These are phyloP conservation scores for Gerris buenoi DNA, from an alignment of 1,140 invertebrate species.

Conservation along the genomic window DNA sequence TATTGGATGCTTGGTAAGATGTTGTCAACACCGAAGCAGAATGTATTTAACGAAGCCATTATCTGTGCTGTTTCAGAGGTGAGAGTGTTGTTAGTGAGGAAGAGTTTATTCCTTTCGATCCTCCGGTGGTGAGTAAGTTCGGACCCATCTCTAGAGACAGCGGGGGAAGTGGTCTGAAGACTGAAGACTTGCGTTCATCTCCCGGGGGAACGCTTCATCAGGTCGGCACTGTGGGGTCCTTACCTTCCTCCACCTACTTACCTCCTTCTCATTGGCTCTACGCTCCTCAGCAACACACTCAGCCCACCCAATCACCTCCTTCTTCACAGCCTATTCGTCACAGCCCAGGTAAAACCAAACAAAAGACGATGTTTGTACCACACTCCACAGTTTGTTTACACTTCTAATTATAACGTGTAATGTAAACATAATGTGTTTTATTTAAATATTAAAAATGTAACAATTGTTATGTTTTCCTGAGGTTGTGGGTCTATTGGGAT, in stretches of 20 bases:
- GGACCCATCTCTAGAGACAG: constrained; percentile 58
- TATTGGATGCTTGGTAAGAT: too few species aligned
- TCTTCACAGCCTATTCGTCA: too few species aligned
- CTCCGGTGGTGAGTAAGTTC: constrained; percentile 53
- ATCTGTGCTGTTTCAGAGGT: constrained; percentile 7
- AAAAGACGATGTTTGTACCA: too few species aligned
- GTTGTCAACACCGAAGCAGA: too few species aligned
- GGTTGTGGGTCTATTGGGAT: too few species aligned
- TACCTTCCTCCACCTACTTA: neutral
- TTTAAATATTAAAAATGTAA: too few species aligned
- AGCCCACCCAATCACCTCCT: neutral
- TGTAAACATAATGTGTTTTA: too few species aligned
- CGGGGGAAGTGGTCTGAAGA: neutral
- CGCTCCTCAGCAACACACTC: neutral
- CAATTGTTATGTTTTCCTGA: too few species aligned
- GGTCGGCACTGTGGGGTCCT: neutral
- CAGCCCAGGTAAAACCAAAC: too few species aligned
- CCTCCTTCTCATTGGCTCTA: neutral
- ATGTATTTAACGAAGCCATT: too few species aligned
- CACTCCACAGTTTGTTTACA: too few species aligned
- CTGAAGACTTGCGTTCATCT: neutral
- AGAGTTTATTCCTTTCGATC: constrained; percentile 58
- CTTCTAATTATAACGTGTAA: too few species aligned
- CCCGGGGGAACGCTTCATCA: neutral
- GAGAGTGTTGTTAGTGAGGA: constrained; percentile 34